Percentiles rank a stretch among this genome's conserved stretches.
phyloP scores from a whole-genome alignment of 53 echinoderm and acorn worm genomes.

The Patiria pectinifera region DNA sequence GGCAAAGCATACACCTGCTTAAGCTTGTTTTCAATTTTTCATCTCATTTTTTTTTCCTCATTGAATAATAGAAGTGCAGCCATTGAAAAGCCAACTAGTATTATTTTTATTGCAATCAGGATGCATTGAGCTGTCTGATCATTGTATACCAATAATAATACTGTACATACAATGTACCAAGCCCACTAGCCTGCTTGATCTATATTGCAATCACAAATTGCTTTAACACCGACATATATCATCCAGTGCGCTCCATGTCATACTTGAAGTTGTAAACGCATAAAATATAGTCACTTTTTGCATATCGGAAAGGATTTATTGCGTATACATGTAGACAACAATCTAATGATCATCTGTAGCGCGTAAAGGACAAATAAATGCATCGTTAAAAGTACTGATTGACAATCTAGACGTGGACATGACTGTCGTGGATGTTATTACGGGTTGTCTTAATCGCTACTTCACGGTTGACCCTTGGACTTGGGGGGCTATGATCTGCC shows the following conservation, averaged over 20 bases:
- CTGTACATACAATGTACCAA: not conserved
- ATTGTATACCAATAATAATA: not conserved
- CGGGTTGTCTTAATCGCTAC: constrained; percentile 26
- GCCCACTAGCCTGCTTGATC: not conserved
- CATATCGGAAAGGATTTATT: constrained; percentile 20
- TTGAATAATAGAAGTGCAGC: not conserved
- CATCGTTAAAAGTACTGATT: constrained; percentile 39
- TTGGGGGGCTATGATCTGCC: not conserved
- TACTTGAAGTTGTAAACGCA: not conserved
- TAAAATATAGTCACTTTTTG: not conserved
- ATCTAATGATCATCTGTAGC: constrained; percentile 28
- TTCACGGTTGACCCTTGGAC: constrained; percentile 49
- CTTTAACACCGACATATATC: constrained; percentile 19
- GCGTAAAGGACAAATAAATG: constrained; percentile 33
- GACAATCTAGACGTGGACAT: constrained; percentile 26
- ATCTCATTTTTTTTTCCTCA: not conserved
- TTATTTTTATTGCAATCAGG: not conserved
- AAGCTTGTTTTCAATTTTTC: not conserved
- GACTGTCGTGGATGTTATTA: not conserved
- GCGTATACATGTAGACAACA: not conserved
- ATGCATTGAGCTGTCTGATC: not conserved
- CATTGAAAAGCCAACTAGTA: not conserved
- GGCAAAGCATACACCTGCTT: not conserved
- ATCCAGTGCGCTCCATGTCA: not conserved
- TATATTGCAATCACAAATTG: constrained; percentile 17